phyloP scores from a whole-genome alignment of 2,113 vertebrate species.

The Henicopernis longicauda region DNA sequence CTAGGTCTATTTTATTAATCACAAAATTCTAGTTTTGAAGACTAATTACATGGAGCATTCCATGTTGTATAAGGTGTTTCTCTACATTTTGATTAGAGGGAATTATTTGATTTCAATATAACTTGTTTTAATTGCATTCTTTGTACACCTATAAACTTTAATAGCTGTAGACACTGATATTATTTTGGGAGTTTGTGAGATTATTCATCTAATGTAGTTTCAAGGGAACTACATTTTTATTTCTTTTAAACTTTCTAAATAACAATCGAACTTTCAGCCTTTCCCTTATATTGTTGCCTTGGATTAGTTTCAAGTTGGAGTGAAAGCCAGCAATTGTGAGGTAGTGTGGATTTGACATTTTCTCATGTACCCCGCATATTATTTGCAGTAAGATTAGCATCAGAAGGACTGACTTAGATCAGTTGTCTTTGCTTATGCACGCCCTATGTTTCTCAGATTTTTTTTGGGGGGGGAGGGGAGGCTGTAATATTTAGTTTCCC shows the following conservation, averaged over 20 bases:
- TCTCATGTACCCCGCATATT: constrained; percentile 45
- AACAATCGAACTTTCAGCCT: background rate
- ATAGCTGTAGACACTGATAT: background rate
- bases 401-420: constrained; percentile 25
- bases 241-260: constrained; percentile 18
- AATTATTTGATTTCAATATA: background rate
- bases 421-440: constrained; percentile 5
- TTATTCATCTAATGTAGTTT: background rate
- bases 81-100: background rate
- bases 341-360: constrained; percentile 17
- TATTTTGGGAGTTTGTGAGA: constrained; percentile 5
- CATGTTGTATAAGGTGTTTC: background rate
- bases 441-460: background rate
- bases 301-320: constrained; percentile 37
- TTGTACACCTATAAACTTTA: constrained; percentile 11
- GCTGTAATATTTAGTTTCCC: background rate
- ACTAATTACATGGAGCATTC: background rate
- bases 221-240: constrained; percentile 3
- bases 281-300: constrained; percentile 23
- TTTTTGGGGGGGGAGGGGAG: background rate
- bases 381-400: constrained; percentile 58
- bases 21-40: background rate
- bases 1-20: background rate
- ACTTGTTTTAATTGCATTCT: background rate
- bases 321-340: constrained; percentile 47